These are phyloP conservation scores for Palythoa grandis DNA, from an alignment of 92 coral and sea anemone species.

Conservation along the genomic window DNA sequence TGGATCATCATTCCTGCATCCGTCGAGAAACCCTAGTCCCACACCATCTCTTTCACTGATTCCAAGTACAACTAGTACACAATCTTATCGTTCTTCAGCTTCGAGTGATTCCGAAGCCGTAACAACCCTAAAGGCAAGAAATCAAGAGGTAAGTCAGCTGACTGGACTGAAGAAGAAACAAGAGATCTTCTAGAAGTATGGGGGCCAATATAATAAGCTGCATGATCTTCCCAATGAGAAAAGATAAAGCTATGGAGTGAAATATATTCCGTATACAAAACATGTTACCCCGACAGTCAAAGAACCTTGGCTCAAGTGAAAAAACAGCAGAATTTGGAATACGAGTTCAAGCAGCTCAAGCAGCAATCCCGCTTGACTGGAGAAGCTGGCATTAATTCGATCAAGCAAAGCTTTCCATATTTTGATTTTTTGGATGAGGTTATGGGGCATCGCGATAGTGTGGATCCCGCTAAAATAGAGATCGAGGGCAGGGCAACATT, in stretches of 20 bases:
- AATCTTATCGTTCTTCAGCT: background rate
- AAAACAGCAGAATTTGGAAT: constrained; percentile 57
- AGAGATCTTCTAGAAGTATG: constrained; percentile 35
- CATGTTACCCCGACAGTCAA: constrained; percentile 30
- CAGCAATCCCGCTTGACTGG: constrained; percentile 50
- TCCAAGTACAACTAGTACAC: constrained; percentile 10
- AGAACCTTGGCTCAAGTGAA: constrained; percentile 56
- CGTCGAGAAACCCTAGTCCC: constrained; percentile 10
- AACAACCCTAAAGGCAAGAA: constrained; percentile 10
- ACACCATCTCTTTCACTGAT: constrained; percentile 12
- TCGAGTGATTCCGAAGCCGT: constrained; percentile 9
- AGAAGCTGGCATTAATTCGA: constrained; percentile 57
- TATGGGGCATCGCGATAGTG: constrained; percentile 58
- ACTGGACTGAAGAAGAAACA: background rate
- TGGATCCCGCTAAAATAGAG: constrained; percentile 60
- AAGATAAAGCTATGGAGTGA: constrained; percentile 57
- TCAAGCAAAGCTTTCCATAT: constrained; percentile 58
- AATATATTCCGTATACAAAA: constrained; percentile 48
- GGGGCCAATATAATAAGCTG: constrained; percentile 49
- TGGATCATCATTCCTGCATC: background rate
- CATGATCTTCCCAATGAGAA: constrained; percentile 51
- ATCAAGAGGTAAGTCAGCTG: constrained; percentile 4
- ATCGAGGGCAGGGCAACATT: constrained; percentile 51
- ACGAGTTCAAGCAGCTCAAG: constrained; percentile 50
- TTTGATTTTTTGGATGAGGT: constrained; percentile 45